Conservation (phyloP, 2,113 vertebrate genomes). For the Piprites chloris region DNA sequence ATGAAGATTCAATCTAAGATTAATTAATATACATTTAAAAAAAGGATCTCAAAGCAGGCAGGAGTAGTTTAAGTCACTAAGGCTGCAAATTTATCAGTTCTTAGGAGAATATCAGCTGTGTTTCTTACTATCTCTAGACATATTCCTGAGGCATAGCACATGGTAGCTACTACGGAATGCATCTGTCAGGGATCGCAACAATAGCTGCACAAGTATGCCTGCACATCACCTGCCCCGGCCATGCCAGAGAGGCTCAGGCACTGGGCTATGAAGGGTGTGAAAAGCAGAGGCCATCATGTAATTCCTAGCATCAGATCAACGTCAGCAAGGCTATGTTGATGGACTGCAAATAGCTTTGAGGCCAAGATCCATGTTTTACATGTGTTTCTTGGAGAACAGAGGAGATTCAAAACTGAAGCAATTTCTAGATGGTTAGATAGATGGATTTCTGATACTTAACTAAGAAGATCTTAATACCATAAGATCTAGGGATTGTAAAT, state of each 20-base stretch:
- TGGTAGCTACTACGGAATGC: neutral
- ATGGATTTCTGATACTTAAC: neutral
- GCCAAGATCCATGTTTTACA: neutral
- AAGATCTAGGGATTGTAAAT: neutral
- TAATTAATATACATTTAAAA: neutral
- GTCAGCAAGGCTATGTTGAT: neutral
- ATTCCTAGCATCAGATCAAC: neutral
- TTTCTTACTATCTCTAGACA: neutral
- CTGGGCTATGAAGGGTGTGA: neutral
- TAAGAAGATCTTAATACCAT: neutral
- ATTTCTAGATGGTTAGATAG: neutral
- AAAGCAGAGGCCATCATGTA: neutral
- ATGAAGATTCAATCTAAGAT: neutral
- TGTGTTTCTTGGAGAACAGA: neutral
- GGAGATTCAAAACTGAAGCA: neutral
- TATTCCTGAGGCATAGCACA: neutral
- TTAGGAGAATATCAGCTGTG: neutral
- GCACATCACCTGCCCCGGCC: neutral
- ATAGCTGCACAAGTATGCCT: neutral
- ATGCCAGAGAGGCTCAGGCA: neutral
- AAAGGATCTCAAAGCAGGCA: neutral
- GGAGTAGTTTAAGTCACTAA: neutral
- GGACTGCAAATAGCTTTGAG: neutral
- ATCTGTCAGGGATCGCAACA: neutral
- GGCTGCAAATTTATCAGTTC: neutral